A percentile compares a stretch with the other conserved stretches of the same genome.
Evolutionary conservation across 2,888 invertebrate genomes (phyloP).

Genomic region (Coelinius sp.): DNA sequence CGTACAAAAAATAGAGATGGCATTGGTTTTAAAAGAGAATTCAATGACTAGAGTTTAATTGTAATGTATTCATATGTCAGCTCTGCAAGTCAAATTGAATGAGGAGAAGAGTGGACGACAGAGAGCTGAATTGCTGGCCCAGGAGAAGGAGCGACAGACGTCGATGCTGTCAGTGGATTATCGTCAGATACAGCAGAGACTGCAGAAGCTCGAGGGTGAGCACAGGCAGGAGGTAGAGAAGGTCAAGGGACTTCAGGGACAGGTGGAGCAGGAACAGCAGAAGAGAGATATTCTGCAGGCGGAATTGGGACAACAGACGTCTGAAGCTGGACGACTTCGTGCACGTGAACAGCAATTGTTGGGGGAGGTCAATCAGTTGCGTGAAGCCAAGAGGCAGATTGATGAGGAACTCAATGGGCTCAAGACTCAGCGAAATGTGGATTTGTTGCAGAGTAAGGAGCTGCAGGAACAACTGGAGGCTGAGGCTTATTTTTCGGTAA

Average conservation of each 20-base stretch:
- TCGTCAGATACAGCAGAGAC: slow-evolving; percentile 91
- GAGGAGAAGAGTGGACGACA: slow-evolving; percentile 91
- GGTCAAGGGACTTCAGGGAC: slow-evolving; percentile 85
- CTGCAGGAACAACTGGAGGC: slow-evolving; percentile 95
- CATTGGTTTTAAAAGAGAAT: not conserved
- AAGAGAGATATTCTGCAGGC: slow-evolving; percentile 86
- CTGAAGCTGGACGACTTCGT: slow-evolving; percentile 81
- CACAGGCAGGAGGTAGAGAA: slow-evolving; percentile 88
- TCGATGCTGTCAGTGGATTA: slow-evolving; percentile 96
- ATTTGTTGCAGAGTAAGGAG: slow-evolving; percentile 87
- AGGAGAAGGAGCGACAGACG: slow-evolving; percentile 94
- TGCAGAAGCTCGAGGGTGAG: slow-evolving; percentile 93
- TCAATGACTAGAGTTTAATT: not conserved
- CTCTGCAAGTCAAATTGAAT: slow-evolving; percentile 90
- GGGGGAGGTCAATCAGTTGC: slow-evolving; percentile 78
- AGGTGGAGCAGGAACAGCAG: slow-evolving; percentile 92
- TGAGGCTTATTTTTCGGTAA: slow-evolving; percentile 93
- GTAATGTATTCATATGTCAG: slow-evolving; percentile 70
- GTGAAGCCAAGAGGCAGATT: slow-evolving; percentile 79
- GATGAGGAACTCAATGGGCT: slow-evolving; percentile 85
- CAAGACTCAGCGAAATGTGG: slow-evolving; percentile 79
- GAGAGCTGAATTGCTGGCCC: slow-evolving; percentile 87
- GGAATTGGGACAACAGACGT: slow-evolving; percentile 82
- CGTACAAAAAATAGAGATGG: slow-evolving; percentile 13
- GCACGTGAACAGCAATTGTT: slow-evolving; percentile 81